These are phyloP conservation scores for Pristionchus entomophagus DNA, from an alignment of 2,888 invertebrate genomes.

Conservation along the genomic window DNA sequence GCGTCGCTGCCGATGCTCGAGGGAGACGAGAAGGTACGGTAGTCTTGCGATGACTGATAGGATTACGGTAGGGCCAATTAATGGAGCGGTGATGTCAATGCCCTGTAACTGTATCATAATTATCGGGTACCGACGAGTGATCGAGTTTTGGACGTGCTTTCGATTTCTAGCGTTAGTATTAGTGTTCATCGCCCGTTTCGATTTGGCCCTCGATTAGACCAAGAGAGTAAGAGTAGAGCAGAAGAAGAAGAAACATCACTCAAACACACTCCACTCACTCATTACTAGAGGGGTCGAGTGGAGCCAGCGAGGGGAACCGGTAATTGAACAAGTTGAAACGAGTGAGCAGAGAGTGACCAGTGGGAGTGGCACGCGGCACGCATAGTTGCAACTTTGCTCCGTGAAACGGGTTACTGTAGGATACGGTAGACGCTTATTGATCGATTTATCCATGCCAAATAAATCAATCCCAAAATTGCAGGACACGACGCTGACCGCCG, in stretches of 20 bases:
- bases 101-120: not conserved
- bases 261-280: conserved; percentile 33
- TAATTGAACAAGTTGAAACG: conserved; percentile 35
- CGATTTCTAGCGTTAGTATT: not conserved
- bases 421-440: conserved; percentile 9
- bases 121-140: too few species aligned
- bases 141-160: conserved; percentile 1
- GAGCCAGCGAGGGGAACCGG: conserved; percentile 5
- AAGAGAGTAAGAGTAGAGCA: not conserved
- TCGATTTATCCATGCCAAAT: too few species aligned
- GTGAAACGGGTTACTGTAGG: conserved; percentile 9
- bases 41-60: not conserved
- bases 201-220: conserved; percentile 21
- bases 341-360: conserved; percentile 16
- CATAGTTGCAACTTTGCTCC: conserved; percentile 7
- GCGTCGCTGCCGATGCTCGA: conserved; percentile 43
- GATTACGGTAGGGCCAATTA: not conserved
- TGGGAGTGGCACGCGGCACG: conserved; percentile 23
- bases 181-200: conserved; percentile 19
- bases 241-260: not conserved
- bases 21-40: conserved; percentile 42
- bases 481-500: not conserved
- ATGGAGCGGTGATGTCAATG: conserved; percentile 19
- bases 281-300: conserved; percentile 42
- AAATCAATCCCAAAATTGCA: too few species aligned